Conservation (phyloP, 2,797 vertebrate genomes). For the Dermochelys coriacea region DNA sequence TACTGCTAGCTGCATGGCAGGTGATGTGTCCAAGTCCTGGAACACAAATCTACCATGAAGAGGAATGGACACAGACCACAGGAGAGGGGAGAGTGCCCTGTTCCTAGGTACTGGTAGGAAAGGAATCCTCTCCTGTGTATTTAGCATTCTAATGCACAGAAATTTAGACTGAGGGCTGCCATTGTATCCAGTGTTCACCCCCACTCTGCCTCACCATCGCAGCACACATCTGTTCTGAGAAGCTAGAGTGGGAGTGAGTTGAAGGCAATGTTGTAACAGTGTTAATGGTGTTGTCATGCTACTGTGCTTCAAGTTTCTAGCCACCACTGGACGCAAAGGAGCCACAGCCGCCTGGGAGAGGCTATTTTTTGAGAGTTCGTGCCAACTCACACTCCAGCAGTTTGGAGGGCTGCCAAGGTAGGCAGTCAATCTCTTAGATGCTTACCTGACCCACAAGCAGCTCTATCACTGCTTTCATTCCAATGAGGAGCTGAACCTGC, state of each 20-base stretch:
- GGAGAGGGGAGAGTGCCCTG: not conserved
- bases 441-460: not conserved
- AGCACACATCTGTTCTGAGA: not conserved
- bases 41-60: not conserved
- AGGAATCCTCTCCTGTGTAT: not conserved
- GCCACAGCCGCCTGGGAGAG: not conserved
- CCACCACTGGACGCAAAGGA: not conserved
- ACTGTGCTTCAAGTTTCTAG: not conserved
- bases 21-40: not conserved
- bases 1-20: not conserved
- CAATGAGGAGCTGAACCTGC: not conserved
- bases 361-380: not conserved
- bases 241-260: not conserved
- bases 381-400: not conserved
- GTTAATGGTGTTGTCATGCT: not conserved
- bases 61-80: not conserved
- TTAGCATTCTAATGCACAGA: not conserved
- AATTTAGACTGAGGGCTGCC: not conserved
- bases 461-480: not conserved
- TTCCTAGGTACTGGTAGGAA: not conserved
- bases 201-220: fast-evolving
- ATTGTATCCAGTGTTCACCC: fast-evolving
- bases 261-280: not conserved
- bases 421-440: not conserved
- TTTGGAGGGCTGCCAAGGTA: not conserved